Base-by-base conservation (phyloP, 2,888 invertebrate species). In the Apodemia mormo region DNA sequence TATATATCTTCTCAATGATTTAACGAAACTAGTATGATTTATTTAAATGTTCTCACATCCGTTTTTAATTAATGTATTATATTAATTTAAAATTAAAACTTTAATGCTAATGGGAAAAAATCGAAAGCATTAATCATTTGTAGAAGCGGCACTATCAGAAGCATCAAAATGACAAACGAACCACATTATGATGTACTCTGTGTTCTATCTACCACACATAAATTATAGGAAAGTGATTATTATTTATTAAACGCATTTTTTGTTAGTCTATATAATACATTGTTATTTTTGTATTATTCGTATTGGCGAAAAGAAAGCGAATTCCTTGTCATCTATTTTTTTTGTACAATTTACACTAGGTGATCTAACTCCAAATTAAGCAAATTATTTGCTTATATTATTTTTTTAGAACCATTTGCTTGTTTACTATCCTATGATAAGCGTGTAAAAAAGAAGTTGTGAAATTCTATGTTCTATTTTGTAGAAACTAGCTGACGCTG, bases 81-180 rank as follows among this genome's bases (percentile, higher is more conserved):
- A 54, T 49, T 7, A n/a, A 54, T 54, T 22, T 72, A 72, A 73
- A 54, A 54, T 54, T 73, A 76, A 75, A 73, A 72, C 76, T 75
- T 76, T 71, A 75, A 79, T 76, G 75, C 77, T 77, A 78, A 78
- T 78, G 78, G 75, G 78, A 75, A 76, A 78, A 76, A 78, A 77
- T 76, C 74, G 75, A 73, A 69, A 68, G 68, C 78, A 79, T 83
- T 79, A 80, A 81, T 82, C 80, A 82, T 76, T 77, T 22, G 54
- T n/a, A 75, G 76, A 74, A 71, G 75, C 77, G 79, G 80, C 80
- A 79, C 76, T 76, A 76, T 65, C 74, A 43, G 70, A 74, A 75
- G 80, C 80, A 77, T 78, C 79, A 74, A 64, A 14, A n/a, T 37
- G 64, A 64, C 37, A 14, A 64, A 64, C 33, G 64, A 64, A 64